These are phyloP conservation scores for Lepidochitona cinerea DNA, from an alignment of 2,888 invertebrate species.

Conservation along the genomic window DNA sequence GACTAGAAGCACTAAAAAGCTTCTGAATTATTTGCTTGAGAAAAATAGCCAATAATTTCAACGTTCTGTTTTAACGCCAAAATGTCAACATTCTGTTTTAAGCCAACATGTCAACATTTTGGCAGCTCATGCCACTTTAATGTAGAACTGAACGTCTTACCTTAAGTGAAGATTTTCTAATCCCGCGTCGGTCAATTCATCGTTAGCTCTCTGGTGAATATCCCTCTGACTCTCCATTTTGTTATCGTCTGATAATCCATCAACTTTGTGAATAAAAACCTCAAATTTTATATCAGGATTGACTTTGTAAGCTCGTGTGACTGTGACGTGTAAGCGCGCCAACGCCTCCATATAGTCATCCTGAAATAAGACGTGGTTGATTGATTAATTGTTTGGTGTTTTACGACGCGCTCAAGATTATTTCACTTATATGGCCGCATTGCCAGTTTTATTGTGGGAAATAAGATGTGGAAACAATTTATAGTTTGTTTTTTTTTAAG, in stretches of 20 bases:
- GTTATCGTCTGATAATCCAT: constrained; percentile 98
- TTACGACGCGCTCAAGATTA: too few relatives aligned
- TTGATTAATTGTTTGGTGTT: background rate
- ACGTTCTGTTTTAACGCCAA: too few relatives aligned
- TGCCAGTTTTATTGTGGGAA: too few relatives aligned
- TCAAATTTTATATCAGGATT: constrained; percentile 98
- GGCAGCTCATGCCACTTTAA: too few relatives aligned
- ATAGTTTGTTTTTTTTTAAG: too few relatives aligned
- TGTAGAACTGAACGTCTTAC: too few relatives aligned
- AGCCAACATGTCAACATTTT: too few relatives aligned
- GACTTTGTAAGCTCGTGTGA: constrained; percentile 94
- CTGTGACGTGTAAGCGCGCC: constrained; percentile 91
- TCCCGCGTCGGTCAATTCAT: constrained; percentile 92
- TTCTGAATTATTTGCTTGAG: too few relatives aligned
- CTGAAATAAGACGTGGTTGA: constrained; percentile 73
- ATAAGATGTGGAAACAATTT: too few relatives aligned
- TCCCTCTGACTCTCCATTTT: constrained; percentile 99
- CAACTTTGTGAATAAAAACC: constrained; percentile 98
- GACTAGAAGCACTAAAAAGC: too few relatives aligned
- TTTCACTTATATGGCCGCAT: background rate
- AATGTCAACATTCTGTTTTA: too few relatives aligned
- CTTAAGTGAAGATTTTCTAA: constrained; percentile 66
- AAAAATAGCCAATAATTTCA: too few relatives aligned
- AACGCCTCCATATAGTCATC: constrained; percentile 98
- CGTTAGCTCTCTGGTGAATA: constrained; percentile 96